phyloP scores from a whole-genome alignment of 2,888 invertebrate genomes.

The Rutpela maculata region DNA sequence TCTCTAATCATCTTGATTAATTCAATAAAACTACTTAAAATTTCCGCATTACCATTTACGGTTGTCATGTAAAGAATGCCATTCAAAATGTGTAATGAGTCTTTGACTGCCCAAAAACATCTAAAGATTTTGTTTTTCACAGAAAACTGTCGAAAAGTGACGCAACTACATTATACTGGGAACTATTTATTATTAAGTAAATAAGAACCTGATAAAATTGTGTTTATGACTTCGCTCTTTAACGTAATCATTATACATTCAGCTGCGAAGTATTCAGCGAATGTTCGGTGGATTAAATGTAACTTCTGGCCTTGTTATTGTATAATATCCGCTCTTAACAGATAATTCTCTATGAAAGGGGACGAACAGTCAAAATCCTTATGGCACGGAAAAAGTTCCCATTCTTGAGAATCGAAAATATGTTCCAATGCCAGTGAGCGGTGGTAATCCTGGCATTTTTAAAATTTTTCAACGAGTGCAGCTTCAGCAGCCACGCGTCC shows the following conservation, averaged over 20 bases:
- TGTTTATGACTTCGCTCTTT: neutral
- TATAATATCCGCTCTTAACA: slow-evolving; percentile 9
- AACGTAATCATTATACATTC: slow-evolving; percentile 18
- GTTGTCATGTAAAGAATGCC: too few species aligned
- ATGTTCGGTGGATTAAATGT: slow-evolving; percentile 28
- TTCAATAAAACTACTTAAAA: neutral
- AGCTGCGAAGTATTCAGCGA: slow-evolving; percentile 30
- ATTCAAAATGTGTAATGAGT: too few species aligned
- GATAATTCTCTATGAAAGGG: neutral
- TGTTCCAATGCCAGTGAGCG: neutral
- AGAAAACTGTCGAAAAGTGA: slow-evolving; percentile 14
- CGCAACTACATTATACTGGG: slow-evolving; percentile 5
- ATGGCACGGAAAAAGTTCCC: neutral
- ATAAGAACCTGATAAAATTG: slow-evolving; percentile 24
- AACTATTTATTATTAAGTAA: neutral
- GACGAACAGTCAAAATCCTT: neutral
- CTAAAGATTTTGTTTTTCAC: too few species aligned
- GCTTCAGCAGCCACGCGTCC: neutral
- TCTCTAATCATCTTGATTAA: neutral
- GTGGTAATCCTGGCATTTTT: slow-evolving; percentile 13
- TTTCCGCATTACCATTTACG: neutral
- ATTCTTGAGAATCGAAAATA: neutral
- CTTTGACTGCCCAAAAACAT: too few species aligned
- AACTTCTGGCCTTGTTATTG: slow-evolving; percentile 11
- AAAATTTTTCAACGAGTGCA: neutral